These are phyloP conservation scores for Zaprionus davidi DNA, from an alignment of 1,140 invertebrate species.

Conservation along the genomic window DNA sequence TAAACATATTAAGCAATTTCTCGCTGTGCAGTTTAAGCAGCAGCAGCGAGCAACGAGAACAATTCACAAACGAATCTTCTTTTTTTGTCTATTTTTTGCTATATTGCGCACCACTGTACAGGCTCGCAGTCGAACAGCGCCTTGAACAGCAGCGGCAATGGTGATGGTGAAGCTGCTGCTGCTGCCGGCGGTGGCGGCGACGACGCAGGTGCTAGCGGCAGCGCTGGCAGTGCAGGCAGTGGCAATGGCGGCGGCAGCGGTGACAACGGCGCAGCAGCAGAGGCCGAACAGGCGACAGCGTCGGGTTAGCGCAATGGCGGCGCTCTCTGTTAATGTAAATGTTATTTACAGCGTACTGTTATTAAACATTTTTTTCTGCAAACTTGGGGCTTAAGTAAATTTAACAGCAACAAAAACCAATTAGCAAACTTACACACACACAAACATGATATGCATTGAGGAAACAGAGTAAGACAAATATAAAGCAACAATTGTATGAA, in stretches of 20 bases:
- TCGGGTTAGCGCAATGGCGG: slow-evolving; percentile 56
- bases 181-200: slow-evolving; percentile 16
- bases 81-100: slow-evolving; percentile 25
- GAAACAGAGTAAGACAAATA: not conserved
- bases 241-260: slow-evolving; percentile 24
- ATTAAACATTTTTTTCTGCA: slow-evolving; percentile 60
- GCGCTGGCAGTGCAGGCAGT: not conserved
- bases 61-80: slow-evolving; percentile 18
- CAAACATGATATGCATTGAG: not conserved
- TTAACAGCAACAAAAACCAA: slow-evolving; percentile 17
- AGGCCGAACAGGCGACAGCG: slow-evolving; percentile 42
- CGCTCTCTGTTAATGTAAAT: slow-evolving; percentile 67
- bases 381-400: slow-evolving; percentile 29
- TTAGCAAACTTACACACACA: slow-evolving; percentile 22
- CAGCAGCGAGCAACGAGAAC: slow-evolving; percentile 4
- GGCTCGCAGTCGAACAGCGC: slow-evolving; percentile 76
- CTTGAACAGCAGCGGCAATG: slow-evolving; percentile 55
- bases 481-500: not conserved
- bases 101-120: slow-evolving; percentile 33
- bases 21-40: slow-evolving; percentile 4
- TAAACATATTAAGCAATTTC: not conserved
- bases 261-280: slow-evolving; percentile 46
- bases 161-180: slow-evolving; percentile 29
- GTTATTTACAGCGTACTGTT: slow-evolving; percentile 55
- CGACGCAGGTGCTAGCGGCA: slow-evolving; percentile 20